Conservation (phyloP, 2,113 vertebrate genomes). For the Pica pica region DNA sequence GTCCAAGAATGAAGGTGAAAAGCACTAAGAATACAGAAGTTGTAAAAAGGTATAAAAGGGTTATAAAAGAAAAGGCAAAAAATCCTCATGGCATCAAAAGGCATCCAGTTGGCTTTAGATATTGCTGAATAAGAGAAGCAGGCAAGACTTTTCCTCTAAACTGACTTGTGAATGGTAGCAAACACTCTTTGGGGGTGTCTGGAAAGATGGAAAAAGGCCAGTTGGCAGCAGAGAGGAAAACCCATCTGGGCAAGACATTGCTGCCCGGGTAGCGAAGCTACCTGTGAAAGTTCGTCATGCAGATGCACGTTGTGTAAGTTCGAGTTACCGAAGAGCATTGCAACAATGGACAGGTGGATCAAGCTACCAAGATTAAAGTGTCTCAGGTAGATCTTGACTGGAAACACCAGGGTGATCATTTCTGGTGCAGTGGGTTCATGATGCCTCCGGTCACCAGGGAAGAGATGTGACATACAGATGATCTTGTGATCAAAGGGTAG, state of each 20-base stretch:
- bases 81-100: too few species aligned
- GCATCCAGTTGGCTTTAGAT: neutral
- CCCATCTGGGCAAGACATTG: neutral
- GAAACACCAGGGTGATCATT: neutral
- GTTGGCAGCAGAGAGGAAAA: neutral
- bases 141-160: neutral
- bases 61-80: too few species aligned
- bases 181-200: neutral
- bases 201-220: neutral
- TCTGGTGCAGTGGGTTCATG: neutral
- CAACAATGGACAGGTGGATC: neutral
- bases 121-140: fast-evolving
- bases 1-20: too few species aligned
- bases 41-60: too few species aligned
- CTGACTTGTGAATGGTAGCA: neutral
- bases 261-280: neutral
- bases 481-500: neutral
- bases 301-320: neutral
- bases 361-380: neutral
- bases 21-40: too few species aligned
- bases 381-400: neutral
- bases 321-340: fast-evolving
- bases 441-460: neutral
- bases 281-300: neutral
- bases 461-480: fast-evolving